Conservation (phyloP, 2,797 vertebrate species). For the Alauda arvensis region DNA sequence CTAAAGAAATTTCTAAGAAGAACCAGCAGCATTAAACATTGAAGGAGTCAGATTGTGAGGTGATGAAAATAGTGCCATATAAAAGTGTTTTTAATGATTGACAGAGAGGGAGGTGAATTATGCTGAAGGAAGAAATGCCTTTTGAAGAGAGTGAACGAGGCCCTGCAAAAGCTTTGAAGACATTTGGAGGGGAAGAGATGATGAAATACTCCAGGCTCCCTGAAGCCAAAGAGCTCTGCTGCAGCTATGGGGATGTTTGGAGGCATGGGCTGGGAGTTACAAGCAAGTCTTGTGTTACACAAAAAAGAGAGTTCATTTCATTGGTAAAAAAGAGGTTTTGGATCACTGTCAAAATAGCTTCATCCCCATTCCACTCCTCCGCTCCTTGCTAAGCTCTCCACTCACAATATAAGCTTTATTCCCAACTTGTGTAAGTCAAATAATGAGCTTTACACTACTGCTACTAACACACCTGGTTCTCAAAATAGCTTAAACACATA, state of each 20-base stretch:
- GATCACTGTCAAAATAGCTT: neutral
- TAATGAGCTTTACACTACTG: neutral
- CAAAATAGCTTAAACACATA: neutral
- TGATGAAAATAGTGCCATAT: neutral
- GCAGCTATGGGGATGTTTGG: neutral
- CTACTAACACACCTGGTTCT: neutral
- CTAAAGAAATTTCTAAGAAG: neutral
- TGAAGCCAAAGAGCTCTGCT: neutral
- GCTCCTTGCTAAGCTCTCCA: neutral
- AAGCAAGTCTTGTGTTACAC: neutral
- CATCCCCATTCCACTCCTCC: neutral
- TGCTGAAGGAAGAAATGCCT: neutral
- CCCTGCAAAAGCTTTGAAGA: neutral
- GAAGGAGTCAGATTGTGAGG: neutral
- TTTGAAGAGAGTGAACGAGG: neutral
- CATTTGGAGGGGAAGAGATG: neutral
- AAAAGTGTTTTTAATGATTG: neutral
- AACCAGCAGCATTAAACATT: neutral
- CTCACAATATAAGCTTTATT: slow-evolving; percentile 20
- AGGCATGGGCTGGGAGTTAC: neutral
- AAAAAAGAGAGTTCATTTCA: neutral
- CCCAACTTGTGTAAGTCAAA: neutral
- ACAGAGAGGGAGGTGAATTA: neutral
- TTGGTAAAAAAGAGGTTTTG: neutral
- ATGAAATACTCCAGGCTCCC: neutral